Conservation (phyloP, 2,113 vertebrate species). For the Sialia sialis region DNA sequence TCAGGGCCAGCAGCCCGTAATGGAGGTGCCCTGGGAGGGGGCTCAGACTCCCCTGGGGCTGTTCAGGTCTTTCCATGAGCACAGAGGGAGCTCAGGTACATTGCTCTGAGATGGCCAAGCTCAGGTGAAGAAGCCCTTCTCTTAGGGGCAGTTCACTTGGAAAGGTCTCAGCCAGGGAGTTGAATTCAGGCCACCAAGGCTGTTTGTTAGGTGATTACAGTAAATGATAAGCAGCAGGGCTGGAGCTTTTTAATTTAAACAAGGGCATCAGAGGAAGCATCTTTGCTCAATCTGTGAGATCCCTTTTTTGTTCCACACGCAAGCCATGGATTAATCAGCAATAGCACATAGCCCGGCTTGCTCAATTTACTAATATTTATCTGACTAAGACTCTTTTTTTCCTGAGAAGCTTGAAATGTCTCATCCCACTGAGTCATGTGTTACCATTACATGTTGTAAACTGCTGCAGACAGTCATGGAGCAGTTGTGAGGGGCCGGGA, state of each 20-base stretch:
- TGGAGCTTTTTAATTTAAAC: conserved; percentile 19
- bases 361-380: conserved; percentile 68
- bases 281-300: not conserved
- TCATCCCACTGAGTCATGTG: conserved; percentile 38
- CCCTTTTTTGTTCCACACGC: not conserved
- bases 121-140: not conserved
- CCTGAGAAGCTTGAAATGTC: conserved; percentile 3
- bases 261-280: conserved; percentile 1
- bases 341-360: not conserved
- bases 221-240: not conserved
- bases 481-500: not conserved
- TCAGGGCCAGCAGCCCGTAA: not conserved
- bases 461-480: not conserved
- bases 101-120: not conserved
- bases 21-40: not conserved
- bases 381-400: conserved; percentile 26
- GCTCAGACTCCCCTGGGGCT: not conserved
- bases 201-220: not conserved
- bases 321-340: conserved; percentile 46
- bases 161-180: not conserved
- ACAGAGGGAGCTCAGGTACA: not conserved
- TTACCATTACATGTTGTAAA: conserved; percentile 2
- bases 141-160: not conserved
- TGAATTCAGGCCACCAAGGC: not conserved
- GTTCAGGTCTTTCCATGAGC: not conserved